Base-by-base conservation (phyloP, 2,888 invertebrate genomes). In the Phengaris arion region DNA sequence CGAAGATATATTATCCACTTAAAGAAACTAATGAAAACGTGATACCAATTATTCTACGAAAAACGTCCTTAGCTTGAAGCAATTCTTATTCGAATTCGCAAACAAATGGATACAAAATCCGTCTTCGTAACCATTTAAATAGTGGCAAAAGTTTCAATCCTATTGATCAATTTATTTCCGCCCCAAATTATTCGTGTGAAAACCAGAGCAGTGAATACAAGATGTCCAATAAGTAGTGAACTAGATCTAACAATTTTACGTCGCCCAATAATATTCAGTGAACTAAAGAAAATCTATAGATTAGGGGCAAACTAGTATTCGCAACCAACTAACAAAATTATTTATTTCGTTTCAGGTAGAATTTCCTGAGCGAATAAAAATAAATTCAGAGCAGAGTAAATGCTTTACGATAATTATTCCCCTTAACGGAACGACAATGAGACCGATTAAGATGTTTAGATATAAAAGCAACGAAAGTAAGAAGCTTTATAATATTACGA, bases 221-320 rank as follows among this genome's bases (percentile, higher is more conserved):
- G 10, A 6, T 12, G 9, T 12, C 22, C 12, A 64, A 35, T 64
- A 6, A 9, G 4, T 5, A 7, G 2, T 45, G 12, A 12, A 35
- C 64, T 64, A 64, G 35, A 64, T 64, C 35, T 64, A 64, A 64
- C 64, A 64, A 13, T 45, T 64, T 64, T 45, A 13, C 13, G 55
- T 55, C n/a, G 9, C 13, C 64, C 35, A 64, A 45, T 64, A 45
- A 64, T 64, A 64, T 64, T 64, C 64, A 64, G 64, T 64, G 64
- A 64, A 45, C 64, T 64, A 45, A 64, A 64, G 22, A 59, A 59
- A 59, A 59, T 22, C 9, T 59, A 59, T n/a, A 55, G 8, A 57
- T 64, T 64, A 45, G 64, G 64, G 64, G 35, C 64, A 59, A 22
- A 64, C 64, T 64, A 35, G 35, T 64, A 45, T 35, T 64, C 12